These are phyloP conservation scores for Scaptomyza parva DNA, from an alignment of 2,888 invertebrate genomes.

Conservation along the genomic window DNA sequence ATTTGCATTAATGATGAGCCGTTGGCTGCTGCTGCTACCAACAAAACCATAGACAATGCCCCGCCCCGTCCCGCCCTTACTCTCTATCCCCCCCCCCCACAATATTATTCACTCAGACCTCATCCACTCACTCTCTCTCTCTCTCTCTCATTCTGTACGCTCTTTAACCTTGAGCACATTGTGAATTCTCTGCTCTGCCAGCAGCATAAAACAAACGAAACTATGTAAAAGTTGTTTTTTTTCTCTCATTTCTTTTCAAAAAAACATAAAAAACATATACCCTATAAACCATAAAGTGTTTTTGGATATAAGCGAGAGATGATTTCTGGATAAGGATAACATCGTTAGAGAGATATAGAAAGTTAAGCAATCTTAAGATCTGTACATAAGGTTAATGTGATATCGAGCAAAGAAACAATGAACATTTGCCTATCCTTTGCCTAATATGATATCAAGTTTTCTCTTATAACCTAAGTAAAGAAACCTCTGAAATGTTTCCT, in stretches of 20 bases:
- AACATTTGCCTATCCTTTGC: too few species aligned
- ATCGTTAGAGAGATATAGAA: not conserved
- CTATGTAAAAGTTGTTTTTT: conserved; percentile 47
- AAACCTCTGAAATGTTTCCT: too few species aligned
- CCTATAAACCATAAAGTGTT: conserved; percentile 9
- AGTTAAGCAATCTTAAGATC: not conserved
- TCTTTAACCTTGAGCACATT: conserved; percentile 58
- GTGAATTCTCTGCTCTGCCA: conserved; percentile 63
- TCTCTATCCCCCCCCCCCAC: not conserved
- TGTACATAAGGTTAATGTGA: not conserved
- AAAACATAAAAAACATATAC: not conserved
- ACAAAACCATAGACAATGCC: conserved; percentile 25
- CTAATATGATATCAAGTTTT: too few species aligned
- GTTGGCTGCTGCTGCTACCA: conserved; percentile 41
- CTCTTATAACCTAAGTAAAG: too few species aligned
- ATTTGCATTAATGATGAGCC: conserved; percentile 77
- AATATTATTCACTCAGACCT: conserved; percentile 5
- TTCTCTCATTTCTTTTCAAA: too few species aligned
- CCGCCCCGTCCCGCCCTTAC: too few species aligned
- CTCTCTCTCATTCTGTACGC: not conserved
- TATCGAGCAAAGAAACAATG: too few species aligned
- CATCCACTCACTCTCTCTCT: not conserved
- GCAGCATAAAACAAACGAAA: conserved; percentile 72
- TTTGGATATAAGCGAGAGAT: not conserved
- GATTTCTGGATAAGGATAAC: too few species aligned